Evolutionary conservation across 2,113 vertebrate genomes (phyloP).

Genomic region (Poeciliopsis turrubarensis): DNA sequence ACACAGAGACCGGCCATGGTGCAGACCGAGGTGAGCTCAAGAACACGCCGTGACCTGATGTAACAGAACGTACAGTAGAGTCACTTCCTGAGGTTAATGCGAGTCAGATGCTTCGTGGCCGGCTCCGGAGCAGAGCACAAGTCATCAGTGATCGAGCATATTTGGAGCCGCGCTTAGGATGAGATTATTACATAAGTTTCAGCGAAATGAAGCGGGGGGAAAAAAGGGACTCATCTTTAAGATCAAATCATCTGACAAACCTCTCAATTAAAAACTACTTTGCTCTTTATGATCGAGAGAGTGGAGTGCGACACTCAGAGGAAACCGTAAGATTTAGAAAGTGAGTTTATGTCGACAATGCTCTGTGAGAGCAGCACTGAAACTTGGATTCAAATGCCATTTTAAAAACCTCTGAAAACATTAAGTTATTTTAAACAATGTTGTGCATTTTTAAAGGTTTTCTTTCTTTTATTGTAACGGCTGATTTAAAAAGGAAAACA

Average conservation of each 20-base stretch:
- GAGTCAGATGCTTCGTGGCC: background rate
- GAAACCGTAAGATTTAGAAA: background rate
- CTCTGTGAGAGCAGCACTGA: too few relatives aligned
- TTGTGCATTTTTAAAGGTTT: too few relatives aligned
- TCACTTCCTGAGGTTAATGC: background rate
- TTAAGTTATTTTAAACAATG: too few relatives aligned
- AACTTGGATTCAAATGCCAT: too few relatives aligned
- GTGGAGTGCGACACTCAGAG: background rate
- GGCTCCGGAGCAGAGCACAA: background rate
- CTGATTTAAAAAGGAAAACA: too few relatives aligned
- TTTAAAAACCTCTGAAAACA: too few relatives aligned
- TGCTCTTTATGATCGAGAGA: background rate
- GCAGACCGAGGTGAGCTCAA: constrained; percentile 91
- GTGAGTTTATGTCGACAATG: background rate
- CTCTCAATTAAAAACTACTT: background rate
- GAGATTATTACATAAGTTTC: too few relatives aligned
- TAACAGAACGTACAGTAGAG: background rate
- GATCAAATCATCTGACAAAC: background rate
- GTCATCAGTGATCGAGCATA: background rate
- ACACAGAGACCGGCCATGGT: constrained; percentile 98
- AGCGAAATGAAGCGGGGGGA: background rate
- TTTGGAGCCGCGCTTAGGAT: too few relatives aligned
- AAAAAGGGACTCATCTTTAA: background rate
- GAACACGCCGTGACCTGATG: background rate
- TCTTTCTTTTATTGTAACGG: too few relatives aligned